Base-by-base conservation (phyloP, 2,113 vertebrate species). In the Trogon melanurus region DNA sequence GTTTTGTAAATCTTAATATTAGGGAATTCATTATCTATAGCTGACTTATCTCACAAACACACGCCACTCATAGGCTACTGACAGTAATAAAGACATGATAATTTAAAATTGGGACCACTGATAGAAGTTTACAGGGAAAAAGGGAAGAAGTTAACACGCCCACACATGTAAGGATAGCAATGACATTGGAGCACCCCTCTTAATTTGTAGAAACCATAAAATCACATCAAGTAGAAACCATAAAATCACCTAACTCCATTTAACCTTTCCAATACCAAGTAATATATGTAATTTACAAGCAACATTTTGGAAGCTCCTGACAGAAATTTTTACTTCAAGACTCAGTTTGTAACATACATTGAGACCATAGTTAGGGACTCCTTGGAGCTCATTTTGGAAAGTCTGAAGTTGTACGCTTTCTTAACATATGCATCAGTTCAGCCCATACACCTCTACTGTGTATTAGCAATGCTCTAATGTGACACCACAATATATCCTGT, bases 1-100 rank as follows among this genome's bases (percentile, higher is more conserved):
- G 34, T 69, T 95, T 88, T 75, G n/a, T 1, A 2, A 69, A 82
- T 83, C 60, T 89, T 95, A 88, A 48, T 73, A 80, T 88, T 96
- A 78, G 29, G 11, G 47, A 54, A 78, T 83, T 82, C 45, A 6
- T 76, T 66, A 93, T 64, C 34, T 85, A 73, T 64, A 85, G 30
- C 8, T 76, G n/a, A 58, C 22, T 89, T 89, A 69, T 51, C 44
- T 53, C 38, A 73, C 62, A 78, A 65, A 23, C 41, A 72, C 14
- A 19, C 70, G 16, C 10, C 61, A 70, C 18, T 87, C 45, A 32
- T 32, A 69, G 27, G 41, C 3, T 75, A 81, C 36, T 82, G 27
- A 44, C 27, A 50, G 11, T 50, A 85, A 66, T 54, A 82, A 69
- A 79, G 62, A 82, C 4, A 27, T 7, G 22, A 26, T 16, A 38